Evolutionary conservation across 2,888 invertebrate species (phyloP), one percentile per base, ranked within the genome.

Genomic region (Caenorhabditis sp.): DNA sequence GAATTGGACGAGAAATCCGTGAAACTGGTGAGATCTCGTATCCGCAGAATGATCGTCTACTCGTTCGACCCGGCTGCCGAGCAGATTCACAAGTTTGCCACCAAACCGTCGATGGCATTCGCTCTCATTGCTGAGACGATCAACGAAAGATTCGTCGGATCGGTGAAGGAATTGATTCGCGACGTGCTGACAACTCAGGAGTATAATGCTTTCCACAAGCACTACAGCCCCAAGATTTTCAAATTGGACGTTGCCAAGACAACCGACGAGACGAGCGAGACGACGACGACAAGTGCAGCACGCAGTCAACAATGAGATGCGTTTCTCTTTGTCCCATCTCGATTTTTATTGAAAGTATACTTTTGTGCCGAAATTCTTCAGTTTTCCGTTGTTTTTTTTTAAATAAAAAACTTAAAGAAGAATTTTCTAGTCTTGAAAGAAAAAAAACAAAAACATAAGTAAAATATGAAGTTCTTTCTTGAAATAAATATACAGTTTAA

Each of bases 51-150:
- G 68, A 72, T 80, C 18, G 68, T 74, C 13, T 80, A 80, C 51
- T 80, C 80, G 3, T 64, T 80, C 44, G 74, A 80, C 50, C 74
- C 80, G 18, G 74, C 80, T 20, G 80, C 80, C 6, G 80, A 80
- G 51, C 80, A 80, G 35, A 80, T 80, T 22, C 74, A 80, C 40
- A 61, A 64, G n/a, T 64, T 58, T 26, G 80, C 80, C 0, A 64
- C 58, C 15, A 53, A 44, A 26, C 80, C 80, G 6, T 80, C 80
- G 20, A 69, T 74, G 69, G 80, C 80, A 9, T 80, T 80, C 47
- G 69, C 80, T 2, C 35, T 80, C 50, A 80, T 80, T 32, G 69
- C 74, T 2, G 74, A 74, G 35, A 80, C 80, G 11, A 20, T 80
- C 3, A 80, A 80, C 24, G 65, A 64, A 8, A n/a, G 70, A 65